phyloP scores from a whole-genome alignment of 2,113 vertebrate genomes.

The Dromaius novaehollandiae region DNA sequence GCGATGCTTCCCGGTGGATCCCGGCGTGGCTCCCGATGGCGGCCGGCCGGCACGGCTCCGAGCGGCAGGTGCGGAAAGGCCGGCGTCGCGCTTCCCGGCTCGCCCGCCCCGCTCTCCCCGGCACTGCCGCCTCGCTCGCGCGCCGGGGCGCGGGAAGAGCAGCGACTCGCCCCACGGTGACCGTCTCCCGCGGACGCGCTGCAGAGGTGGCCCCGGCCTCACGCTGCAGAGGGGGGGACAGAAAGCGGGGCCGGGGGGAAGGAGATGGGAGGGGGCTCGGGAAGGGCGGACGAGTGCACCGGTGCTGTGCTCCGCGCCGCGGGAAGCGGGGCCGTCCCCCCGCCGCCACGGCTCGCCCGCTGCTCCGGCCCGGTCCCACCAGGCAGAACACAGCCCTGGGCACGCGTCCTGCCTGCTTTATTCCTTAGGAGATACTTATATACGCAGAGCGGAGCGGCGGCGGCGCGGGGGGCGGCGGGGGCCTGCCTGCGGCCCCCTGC shows the following conservation, averaged over 20 bases:
- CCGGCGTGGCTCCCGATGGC: no score
- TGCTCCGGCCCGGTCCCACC: conserved; percentile 47
- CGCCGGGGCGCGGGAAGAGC: neutral
- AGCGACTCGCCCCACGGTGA: neutral
- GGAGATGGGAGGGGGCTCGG: neutral
- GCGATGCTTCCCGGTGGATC: no score
- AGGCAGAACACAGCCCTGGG: conserved; percentile 66
- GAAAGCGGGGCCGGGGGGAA: neutral
- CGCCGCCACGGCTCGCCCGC: conserved; percentile 17
- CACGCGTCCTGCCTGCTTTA: conserved; percentile 57
- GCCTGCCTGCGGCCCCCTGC: conserved; percentile 59
- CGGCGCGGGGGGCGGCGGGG: neutral
- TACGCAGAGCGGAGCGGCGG: conserved; percentile 7
- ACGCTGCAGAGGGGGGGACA: neutral
- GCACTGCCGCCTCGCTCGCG: neutral
- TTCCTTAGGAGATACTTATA: conserved; percentile 73
- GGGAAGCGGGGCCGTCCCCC: conserved; percentile 17
- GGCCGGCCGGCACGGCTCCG: neutral
- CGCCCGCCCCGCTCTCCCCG: neutral
- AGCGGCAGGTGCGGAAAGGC: neutral
- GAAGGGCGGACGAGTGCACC: neutral
- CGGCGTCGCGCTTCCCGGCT: neutral
- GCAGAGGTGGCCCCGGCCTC: neutral
- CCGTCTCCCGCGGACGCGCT: rapidly evolving
- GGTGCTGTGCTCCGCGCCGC: neutral